Evolutionary conservation across 2,888 invertebrate genomes (phyloP), one percentile per base, ranked within the genome.

Genomic region (Cryptocephalus primarius): DNA sequence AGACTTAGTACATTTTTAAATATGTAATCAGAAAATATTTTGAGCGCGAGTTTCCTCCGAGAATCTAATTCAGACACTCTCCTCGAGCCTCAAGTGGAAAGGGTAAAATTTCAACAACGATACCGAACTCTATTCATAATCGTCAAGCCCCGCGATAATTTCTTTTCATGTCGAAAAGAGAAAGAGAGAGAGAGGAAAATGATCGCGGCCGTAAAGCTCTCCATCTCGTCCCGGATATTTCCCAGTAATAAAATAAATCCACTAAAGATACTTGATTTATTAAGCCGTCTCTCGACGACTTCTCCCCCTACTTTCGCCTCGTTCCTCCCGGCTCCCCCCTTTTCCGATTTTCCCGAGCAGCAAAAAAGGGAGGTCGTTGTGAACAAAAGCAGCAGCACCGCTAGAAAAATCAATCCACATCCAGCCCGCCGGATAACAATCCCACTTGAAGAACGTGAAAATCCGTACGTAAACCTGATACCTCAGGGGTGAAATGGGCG

Each of bases 401-500:
- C 11, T 11, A 12, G 33, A 48, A 60, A 63, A 63, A 63, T 62
- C 62, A 61, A 63, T 63, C 59, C 48, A 52, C 57, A 54, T 55
- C 56, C 58, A 54, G 48, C 39, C 55, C 59, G 36, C n/a, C 36
- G 47, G 58, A 60, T 53, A 58, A 61, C 61, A 62, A 58, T 60
- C 57, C 57, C 57, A 60, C 60, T 60, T 56, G 44, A 45, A 22
- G 40, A 12, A 40, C 45, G 60, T 67, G 67, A 63, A 60, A 59
- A 61, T 63, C 61, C 58, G 55, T 62, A 65, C 68, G 63, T 60
- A 67, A 63, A 60, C 63, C 59, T 55, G 57, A 59, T 63, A 62
- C 60, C 61, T 59, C 51, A 58, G 60, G 63, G 64, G 63, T 60
- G 61, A 62, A 60, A 57, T 54, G 57, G 64, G 64, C 63, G 64